Base-by-base conservation (phyloP, 2,888 invertebrate genomes). In the Synanthedon formicaeformis region DNA sequence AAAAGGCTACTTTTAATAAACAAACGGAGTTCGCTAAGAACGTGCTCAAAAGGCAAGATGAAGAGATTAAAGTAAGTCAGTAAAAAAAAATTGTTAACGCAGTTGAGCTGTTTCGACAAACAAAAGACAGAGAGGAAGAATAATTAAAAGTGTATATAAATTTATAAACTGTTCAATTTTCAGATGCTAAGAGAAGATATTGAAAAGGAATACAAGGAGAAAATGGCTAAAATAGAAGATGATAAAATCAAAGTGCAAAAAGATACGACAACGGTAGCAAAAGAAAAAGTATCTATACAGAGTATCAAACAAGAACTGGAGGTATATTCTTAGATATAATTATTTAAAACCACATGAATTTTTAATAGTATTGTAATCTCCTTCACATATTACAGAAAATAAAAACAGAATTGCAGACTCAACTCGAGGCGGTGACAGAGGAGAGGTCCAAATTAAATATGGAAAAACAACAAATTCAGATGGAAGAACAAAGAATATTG, bases 1-100 rank as follows among this genome's bases (percentile, higher is more conserved):
- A 90, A 71, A 88, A 89, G 53, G 85, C 89, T n/a, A 91, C 91
- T 1, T 86, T 91, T 50, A 89, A 84, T 60, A 86, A 90, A 60
- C 91, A 91, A 71, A 85, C 88, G 0, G 90, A 91, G 66, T 90
- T 89, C 62, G 89, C 88, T 10, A 87, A 89, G 63, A 82, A 81
- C 57, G 71, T 89, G 23, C 68, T 91, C 1, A 90, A 90, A 60
- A 81, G 89, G 55, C 91, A 91, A 69, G 84, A 90, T 52, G 89
- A 90, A 59, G 90, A 91, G 74, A 70, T 91, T 5, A 90, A 90
- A 78, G 91, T 89, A 69, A 52, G 34, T 16, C n/a, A 16, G 16
- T 34, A 34, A 34, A 34, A 23, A 23, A 23, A 5, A 23, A 23
- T 5, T 3, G 4, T 4, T 23, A 23, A 23, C 18, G 4, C 3